Evolutionary conservation across 2,888 invertebrate species (phyloP).

Genomic region (Cantharis rustica): DNA sequence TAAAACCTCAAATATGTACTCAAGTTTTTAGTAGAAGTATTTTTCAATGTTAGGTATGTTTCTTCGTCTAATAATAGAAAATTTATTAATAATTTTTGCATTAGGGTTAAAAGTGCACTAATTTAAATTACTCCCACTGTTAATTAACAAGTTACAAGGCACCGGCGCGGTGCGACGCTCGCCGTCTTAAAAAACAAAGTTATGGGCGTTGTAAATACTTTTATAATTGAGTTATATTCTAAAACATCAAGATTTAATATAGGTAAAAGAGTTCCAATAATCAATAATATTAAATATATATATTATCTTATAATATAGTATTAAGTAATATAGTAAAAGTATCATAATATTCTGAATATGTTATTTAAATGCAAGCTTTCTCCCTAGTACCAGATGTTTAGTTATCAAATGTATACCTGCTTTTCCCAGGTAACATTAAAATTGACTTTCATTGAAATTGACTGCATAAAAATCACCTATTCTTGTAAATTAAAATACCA

Average conservation of each 20-base stretch:
- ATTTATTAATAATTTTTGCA: background rate
- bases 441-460: no score
- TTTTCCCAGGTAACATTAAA: no score
- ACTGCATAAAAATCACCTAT: no score
- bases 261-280: no score
- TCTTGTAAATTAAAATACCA: no score
- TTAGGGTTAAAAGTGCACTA: background rate
- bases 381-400: background rate
- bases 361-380: no score
- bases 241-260: background rate
- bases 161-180: background rate
- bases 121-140: background rate
- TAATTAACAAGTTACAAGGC: background rate
- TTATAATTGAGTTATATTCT: background rate
- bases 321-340: no score
- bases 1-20: background rate
- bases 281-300: no score
- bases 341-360: no score
- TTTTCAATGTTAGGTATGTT: background rate
- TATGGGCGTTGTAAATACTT: background rate
- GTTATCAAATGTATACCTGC: no score
- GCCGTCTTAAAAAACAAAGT: background rate
- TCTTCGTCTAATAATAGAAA: background rate
- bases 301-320: no score
- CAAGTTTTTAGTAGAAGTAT: background rate